These are phyloP conservation scores for Bombus breviceps DNA, from an alignment of 1,140 invertebrate species.

Conservation along the genomic window DNA sequence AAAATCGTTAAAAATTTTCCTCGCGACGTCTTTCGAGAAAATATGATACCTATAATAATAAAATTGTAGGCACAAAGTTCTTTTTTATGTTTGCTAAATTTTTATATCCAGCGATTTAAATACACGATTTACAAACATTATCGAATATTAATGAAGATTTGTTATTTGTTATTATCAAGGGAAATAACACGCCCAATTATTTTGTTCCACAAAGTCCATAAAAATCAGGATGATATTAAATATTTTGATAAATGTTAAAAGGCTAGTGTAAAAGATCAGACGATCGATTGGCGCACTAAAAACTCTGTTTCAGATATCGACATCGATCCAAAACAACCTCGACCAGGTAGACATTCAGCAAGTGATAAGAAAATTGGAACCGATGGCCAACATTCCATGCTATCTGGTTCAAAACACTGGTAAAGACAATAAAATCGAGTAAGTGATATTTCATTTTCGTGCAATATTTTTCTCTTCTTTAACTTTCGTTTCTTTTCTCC, in stretches of 20 bases:
- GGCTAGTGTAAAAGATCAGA: neutral
- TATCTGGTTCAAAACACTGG: conserved; percentile 66
- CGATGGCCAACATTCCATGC: conserved; percentile 78
- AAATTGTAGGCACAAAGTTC: neutral
- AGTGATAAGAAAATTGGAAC: conserved; percentile 76
- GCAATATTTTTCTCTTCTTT: neutral
- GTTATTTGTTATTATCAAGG: no score
- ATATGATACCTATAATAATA: neutral
- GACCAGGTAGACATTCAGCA: conserved; percentile 63
- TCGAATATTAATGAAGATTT: no score
- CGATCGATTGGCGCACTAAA: neutral
- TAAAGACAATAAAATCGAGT: conserved; percentile 52
- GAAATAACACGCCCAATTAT: neutral
- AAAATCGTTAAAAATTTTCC: neutral
- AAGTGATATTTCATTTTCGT: conserved; percentile 6
- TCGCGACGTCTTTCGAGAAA: neutral
- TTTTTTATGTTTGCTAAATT: neutral
- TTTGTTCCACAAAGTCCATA: neutral
- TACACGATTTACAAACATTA: no score
- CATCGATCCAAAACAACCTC: conserved; percentile 24
- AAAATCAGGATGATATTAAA: neutral
- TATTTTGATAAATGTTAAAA: neutral
- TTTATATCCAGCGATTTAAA: neutral
- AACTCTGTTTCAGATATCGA: conserved; percentile 50
- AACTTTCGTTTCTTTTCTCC: neutral